These are phyloP conservation scores for Telmatherina bonti DNA, from an alignment of 2,797 vertebrate genomes.

Conservation along the genomic window DNA sequence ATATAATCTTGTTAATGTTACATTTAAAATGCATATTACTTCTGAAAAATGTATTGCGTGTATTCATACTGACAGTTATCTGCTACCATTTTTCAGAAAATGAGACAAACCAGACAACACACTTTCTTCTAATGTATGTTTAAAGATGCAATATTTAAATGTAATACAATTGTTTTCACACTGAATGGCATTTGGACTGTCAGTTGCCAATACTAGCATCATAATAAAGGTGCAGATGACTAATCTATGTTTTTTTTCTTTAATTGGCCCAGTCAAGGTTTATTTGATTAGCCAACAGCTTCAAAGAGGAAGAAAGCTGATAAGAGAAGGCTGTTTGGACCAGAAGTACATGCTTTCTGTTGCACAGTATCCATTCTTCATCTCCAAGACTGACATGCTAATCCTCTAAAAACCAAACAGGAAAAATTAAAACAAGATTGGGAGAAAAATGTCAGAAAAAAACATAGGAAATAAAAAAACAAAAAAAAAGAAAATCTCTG, in stretches of 20 bases:
- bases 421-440: background rate
- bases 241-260: too few species aligned
- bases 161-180: background rate
- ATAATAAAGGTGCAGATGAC: too few species aligned
- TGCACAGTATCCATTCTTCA: background rate
- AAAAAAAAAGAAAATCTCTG: slow-evolving; percentile 15
- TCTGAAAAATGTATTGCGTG: background rate
- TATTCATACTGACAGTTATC: background rate
- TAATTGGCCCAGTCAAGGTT: too few species aligned
- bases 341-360: background rate
- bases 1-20: background rate
- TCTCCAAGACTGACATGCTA: slow-evolving; percentile 5
- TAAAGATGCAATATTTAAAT: background rate
- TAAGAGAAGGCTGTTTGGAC: background rate
- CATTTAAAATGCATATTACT: background rate
- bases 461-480: slow-evolving; percentile 13
- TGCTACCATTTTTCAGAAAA: background rate
- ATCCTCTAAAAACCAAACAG: background rate
- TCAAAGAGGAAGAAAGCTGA: background rate
- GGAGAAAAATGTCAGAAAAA: slow-evolving; percentile 1
- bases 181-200: background rate
- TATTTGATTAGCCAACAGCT: slow-evolving; percentile 3
- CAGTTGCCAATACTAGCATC: background rate
- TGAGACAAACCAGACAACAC: background rate
- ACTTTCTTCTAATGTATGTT: background rate